phyloP scores from a whole-genome alignment of 2,113 vertebrate genomes.

The Macquaria ambigua region DNA sequence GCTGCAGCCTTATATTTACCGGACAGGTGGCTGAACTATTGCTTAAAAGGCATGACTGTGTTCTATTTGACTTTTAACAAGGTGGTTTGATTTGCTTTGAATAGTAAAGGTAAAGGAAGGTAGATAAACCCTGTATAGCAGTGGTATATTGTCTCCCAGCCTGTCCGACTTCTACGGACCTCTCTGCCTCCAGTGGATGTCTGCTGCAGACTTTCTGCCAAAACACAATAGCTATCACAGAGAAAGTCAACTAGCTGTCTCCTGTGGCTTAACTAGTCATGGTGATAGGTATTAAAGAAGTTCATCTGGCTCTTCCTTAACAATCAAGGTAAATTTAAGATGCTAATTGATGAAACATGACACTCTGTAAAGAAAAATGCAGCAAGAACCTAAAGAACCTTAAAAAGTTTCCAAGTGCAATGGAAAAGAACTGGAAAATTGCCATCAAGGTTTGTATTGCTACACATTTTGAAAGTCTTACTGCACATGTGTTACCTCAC shows the following conservation, averaged over 20 bases:
- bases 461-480: constrained; percentile 3
- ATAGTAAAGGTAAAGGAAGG: not conserved
- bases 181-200: not conserved
- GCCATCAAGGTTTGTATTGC: not conserved
- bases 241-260: not conserved
- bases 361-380: not conserved
- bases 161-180: not conserved
- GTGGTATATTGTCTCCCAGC: too few species aligned
- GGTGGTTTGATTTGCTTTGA: too few species aligned
- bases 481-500: not conserved
- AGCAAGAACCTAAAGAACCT: not conserved
- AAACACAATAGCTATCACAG: not conserved
- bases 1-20: too few species aligned
- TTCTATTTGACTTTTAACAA: too few species aligned
- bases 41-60: too few species aligned
- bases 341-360: not conserved
- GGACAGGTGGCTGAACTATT: too few species aligned
- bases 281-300: not conserved
- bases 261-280: not conserved
- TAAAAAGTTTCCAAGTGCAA: not conserved
- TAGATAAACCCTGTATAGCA: not conserved
- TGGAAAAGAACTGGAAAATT: constrained; percentile 4
- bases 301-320: not conserved
- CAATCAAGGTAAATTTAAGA: not conserved
- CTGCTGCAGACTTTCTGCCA: constrained; percentile 12